Evolutionary conservation across 2,888 invertebrate species (phyloP).

Genomic region (Branchipolynoe longqiensis): DNA sequence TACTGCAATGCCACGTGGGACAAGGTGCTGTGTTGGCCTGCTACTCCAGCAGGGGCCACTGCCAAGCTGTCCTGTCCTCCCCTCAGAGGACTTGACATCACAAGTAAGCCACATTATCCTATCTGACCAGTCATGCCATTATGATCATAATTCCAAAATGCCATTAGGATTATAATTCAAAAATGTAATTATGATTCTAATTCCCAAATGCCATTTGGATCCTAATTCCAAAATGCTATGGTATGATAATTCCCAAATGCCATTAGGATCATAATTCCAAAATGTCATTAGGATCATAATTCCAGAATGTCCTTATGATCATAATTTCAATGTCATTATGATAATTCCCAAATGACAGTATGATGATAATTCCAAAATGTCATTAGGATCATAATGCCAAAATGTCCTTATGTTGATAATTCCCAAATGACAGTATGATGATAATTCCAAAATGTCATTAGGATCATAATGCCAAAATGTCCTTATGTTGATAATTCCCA

Average conservation of each 20-base stretch:
- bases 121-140: not conserved
- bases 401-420: too few relatives aligned
- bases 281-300: not conserved
- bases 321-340: not conserved
- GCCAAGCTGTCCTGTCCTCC: slow-evolving; percentile 89
- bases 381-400: not conserved
- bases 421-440: too few relatives aligned
- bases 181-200: not conserved
- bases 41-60: slow-evolving; percentile 87
- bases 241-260: too few relatives aligned
- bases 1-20: slow-evolving; percentile 88
- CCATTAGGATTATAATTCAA: not conserved
- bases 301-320: not conserved
- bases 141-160: not conserved
- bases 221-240: too few relatives aligned
- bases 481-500: too few relatives aligned
- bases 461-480: too few relatives aligned
- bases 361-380: not conserved
- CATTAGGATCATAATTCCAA: not conserved
- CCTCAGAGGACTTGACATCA: slow-evolving; percentile 87
- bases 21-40: slow-evolving; percentile 92
- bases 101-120: slow-evolving; percentile 88
- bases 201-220: too few relatives aligned
- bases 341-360: too few relatives aligned
- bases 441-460: too few relatives aligned